Percentiles rank a stretch among this genome's conserved stretches.
These are phyloP conservation scores for Sebastes oblongus DNA, from an alignment of 2,797 vertebrate genomes.

Conservation along the genomic window DNA sequence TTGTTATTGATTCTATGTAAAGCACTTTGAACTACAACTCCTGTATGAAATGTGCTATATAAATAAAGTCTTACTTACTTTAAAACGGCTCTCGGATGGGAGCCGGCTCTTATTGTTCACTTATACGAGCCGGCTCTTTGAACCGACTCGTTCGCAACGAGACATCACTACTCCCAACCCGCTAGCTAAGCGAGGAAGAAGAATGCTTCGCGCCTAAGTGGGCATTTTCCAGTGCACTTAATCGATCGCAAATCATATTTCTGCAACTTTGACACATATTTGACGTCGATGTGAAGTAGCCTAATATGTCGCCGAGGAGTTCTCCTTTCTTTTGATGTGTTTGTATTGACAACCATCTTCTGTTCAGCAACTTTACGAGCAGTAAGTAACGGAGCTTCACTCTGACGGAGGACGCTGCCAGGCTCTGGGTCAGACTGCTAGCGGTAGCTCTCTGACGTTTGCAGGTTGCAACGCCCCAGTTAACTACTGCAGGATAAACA, in stretches of 20 bases:
- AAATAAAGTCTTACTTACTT: no score
- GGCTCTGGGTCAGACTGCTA: not conserved
- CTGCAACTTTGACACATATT: not conserved
- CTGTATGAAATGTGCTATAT: no score
- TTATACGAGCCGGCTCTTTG: no score
- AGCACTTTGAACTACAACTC: no score
- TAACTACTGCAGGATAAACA: not conserved
- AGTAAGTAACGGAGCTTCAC: not conserved
- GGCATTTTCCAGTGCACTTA: not conserved
- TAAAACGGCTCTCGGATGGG: no score
- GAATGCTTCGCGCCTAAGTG: slow-evolving; percentile 2
- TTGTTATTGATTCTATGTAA: no score
- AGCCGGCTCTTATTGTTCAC: no score
- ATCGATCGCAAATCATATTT: rapidly evolving
- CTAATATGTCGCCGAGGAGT: rapidly evolving
- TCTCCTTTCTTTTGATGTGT: rapidly evolving
- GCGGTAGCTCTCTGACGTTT: slow-evolving; percentile 4
- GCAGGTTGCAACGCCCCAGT: not conserved
- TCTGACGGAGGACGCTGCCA: not conserved
- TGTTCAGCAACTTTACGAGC: not conserved
- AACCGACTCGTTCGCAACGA: no score
- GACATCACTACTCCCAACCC: no score
- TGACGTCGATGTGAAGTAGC: not conserved
- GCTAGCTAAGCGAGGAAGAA: not conserved
- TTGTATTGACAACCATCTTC: not conserved